A percentile compares a stretch with the other conserved stretches of the same genome.
These are phyloP conservation scores for Ctenopoma multispine DNA, from an alignment of 2,797 vertebrate genomes.

Conservation along the genomic window DNA sequence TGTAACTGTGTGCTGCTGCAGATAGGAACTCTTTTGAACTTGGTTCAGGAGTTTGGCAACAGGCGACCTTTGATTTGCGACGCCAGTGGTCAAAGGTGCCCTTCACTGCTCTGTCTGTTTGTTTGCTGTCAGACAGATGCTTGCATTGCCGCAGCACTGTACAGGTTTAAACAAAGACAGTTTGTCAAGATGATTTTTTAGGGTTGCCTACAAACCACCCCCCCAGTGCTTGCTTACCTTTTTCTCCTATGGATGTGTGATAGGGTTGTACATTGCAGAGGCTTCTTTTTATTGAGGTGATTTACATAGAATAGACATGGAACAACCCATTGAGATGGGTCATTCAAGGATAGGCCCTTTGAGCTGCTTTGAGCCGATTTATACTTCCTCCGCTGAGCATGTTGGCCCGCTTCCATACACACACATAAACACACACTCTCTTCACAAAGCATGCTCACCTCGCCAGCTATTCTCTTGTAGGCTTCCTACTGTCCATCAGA, in stretches of 20 bases:
- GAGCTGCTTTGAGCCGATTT: conserved; percentile 54
- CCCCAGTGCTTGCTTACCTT: neutral
- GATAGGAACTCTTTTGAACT: conserved; percentile 74
- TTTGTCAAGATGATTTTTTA: conserved; percentile 10
- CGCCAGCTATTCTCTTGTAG: conserved; percentile 28
- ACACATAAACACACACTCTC: conserved; percentile 28
- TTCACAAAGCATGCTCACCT: conserved; percentile 51
- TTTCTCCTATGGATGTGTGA: conserved; percentile 22
- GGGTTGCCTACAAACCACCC: neutral
- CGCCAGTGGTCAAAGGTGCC: conserved; percentile 79
- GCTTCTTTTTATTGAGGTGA: conserved; percentile 51
- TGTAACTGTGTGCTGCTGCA: conserved; percentile 34
- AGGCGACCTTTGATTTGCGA: conserved; percentile 80
- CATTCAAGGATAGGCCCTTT: conserved; percentile 65
- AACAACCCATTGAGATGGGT: conserved; percentile 59
- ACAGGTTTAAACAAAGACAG: neutral
- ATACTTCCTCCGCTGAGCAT: conserved; percentile 59
- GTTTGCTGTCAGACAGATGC: conserved; percentile 74
- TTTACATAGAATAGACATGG: conserved; percentile 66
- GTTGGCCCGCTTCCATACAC: conserved; percentile 54
- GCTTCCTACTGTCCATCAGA: conserved; percentile 67
- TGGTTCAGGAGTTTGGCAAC: conserved; percentile 77
- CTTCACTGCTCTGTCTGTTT: conserved; percentile 66
- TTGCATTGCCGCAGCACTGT: conserved; percentile 17
- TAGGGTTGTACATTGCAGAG: conserved; percentile 38